Evolutionary conservation across 2,113 vertebrate genomes (phyloP), one percentile per base, ranked within the genome.

Genomic region (Collichthys lucidus): DNA sequence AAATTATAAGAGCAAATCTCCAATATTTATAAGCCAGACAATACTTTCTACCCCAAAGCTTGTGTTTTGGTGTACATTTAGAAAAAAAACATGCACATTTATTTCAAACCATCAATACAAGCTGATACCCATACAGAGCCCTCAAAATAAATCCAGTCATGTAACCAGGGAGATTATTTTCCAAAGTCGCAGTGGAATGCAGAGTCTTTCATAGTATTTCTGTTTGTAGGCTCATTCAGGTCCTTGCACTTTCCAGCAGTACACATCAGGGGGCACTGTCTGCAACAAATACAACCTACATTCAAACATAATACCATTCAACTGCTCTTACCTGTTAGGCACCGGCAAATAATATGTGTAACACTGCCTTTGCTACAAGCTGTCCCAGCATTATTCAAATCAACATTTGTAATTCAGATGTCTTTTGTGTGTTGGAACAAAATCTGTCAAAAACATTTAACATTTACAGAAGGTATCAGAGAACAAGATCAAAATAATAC

Each of bases 401-500:
- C n/a, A 42, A 20, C 44, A 71, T 55, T 22, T 61, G 1, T 7
- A 40, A 59, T 4, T 73, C 40, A 12, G 24, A 17, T 5, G 10
- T 24, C 17, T 44, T 65, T 53, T 67, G 14, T 70, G 22, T 26
- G 3, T 35, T 4, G 3, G 40, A 57, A 56, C 26, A 47, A 52
- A 2, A 14, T 14, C 44, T 46, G 14, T 46, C 35, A 46, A 14
- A 44, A 14, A n/a, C n/a, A n/a, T n/a, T n/a, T n/a, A n/a, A 1
- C 68, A 70, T 72, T 53, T 88, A 72, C 40, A 77, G 55, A 70
- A 53, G 16, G 8, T 26, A 75, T 53, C 24, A 74, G 4, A 11
- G 55, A 31, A n/a, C 20, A 35, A 64, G 53, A n/a, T 19, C 61
- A 75, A 69, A 91, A 84, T 90, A 93, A 91, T 92, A 93, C 92